These are phyloP conservation scores for Ranitomeya imitator DNA, from an alignment of 2,113 vertebrate genomes.

Conservation along the genomic window DNA sequence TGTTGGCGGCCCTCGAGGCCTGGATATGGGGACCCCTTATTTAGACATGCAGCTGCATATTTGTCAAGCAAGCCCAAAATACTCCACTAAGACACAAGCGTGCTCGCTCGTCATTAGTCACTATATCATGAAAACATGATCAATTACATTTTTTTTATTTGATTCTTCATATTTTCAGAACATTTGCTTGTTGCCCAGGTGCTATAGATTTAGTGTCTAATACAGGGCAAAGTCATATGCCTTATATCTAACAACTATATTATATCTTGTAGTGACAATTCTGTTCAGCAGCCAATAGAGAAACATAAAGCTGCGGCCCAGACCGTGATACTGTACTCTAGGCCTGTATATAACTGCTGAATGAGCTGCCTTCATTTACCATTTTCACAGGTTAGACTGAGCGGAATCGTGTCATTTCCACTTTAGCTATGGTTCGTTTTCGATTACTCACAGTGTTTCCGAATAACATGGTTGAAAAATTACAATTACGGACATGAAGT, in stretches of 20 bases:
- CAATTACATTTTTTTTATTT: no score
- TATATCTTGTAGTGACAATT: not conserved
- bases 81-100: no score
- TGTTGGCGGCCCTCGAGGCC: no score
- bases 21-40: no score
- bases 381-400: conserved; percentile 59
- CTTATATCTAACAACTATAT: not conserved
- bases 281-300: not conserved
- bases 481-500: conserved; percentile 71
- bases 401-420: conserved; percentile 72
- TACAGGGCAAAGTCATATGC: not conserved
- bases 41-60: no score
- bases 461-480: conserved; percentile 78
- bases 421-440: conserved; percentile 79
- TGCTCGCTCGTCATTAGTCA: no score
- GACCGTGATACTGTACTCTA: not conserved
- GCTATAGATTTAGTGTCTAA: not conserved
- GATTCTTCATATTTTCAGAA: no score
- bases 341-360: not conserved
- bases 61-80: no score
- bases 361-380: conserved; percentile 48
- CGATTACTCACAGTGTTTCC: conserved; percentile 74
- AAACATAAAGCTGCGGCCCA: no score
- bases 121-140: no score
- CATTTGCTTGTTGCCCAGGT: no score